phyloP scores from a whole-genome alignment of 2,113 vertebrate genomes.

The Caranx ignobilis region DNA sequence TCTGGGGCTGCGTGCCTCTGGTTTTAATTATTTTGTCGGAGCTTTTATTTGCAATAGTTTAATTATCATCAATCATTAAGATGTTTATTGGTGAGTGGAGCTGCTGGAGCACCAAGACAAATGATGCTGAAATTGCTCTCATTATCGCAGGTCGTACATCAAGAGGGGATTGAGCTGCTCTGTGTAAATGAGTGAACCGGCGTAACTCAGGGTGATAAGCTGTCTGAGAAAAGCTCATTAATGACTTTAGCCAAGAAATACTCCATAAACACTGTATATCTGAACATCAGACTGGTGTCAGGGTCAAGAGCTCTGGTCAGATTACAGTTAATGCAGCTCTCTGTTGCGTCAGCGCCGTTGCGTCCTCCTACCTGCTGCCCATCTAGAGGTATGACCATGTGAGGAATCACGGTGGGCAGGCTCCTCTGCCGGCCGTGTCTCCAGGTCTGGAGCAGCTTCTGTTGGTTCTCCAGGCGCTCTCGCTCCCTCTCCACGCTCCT shows the following conservation, averaged over 20 bases:
- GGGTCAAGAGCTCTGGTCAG: constrained; percentile 23
- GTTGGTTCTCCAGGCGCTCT: constrained; percentile 85
- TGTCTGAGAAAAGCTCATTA: constrained; percentile 53
- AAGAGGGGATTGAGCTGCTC: constrained; percentile 59
- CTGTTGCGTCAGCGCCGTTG: not conserved
- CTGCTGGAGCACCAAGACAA: constrained; percentile 67
- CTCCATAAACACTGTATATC: constrained; percentile 40
- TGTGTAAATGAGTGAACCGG: constrained; percentile 42
- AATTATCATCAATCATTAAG: constrained; percentile 82
- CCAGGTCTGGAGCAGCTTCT: constrained; percentile 84
- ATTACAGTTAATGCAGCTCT: not conserved
- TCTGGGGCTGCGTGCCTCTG: constrained; percentile 36
- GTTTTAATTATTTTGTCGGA: constrained; percentile 79
- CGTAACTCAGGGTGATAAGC: constrained; percentile 42
- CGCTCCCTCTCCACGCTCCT: constrained; percentile 88
- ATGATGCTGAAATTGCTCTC: constrained; percentile 77
- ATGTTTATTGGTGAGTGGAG: constrained; percentile 80
- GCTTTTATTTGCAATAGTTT: constrained; percentile 76
- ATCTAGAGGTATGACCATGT: constrained; percentile 81
- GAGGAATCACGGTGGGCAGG: constrained; percentile 73
- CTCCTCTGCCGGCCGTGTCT: constrained; percentile 84
- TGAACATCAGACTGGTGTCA: not conserved
- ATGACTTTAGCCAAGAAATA: constrained; percentile 40
- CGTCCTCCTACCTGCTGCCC: constrained; percentile 69
- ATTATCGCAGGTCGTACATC: constrained; percentile 79